Conservation (phyloP, 1,140 invertebrate genomes). For the Drosophila pseudoananassae region DNA sequence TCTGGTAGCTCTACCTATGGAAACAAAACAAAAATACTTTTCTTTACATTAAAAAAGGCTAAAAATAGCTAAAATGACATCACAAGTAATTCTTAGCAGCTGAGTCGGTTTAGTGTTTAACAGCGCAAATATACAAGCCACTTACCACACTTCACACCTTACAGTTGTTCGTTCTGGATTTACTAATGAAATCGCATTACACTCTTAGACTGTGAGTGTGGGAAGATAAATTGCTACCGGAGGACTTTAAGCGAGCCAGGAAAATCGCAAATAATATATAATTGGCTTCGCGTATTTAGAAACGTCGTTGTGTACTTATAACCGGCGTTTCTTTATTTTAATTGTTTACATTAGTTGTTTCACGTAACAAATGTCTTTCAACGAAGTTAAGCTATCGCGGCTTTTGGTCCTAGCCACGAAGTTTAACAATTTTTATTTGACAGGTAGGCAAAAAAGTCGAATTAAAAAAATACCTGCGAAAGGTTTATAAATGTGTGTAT, state of each 20-base stretch:
- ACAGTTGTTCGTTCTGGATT: no score
- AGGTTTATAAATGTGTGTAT: neutral
- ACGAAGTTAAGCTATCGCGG: slow-evolving; percentile 35
- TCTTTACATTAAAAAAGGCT: no score
- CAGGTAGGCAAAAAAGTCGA: slow-evolving; percentile 14
- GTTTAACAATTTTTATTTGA: slow-evolving; percentile 42
- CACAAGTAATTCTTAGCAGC: no score
- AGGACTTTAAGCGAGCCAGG: neutral
- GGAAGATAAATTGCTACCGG: neutral
- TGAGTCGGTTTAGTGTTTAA: no score
- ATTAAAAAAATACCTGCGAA: neutral
- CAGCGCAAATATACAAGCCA: no score
- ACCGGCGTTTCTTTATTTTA: neutral
- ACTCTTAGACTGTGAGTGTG: no score
- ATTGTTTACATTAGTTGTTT: neutral
- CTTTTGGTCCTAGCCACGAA: slow-evolving; percentile 34
- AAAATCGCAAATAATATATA: neutral
- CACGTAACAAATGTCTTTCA: slow-evolving; percentile 27
- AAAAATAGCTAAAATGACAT: neutral
- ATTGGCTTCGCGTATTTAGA: neutral
- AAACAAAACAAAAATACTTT: no score
- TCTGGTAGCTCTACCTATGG: no score
- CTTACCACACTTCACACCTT: no score
- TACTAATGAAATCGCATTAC: no score
- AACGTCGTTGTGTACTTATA: neutral